These are phyloP conservation scores for Poecile atricapillus DNA, from an alignment of 2,113 vertebrate species.

Conservation along the genomic window DNA sequence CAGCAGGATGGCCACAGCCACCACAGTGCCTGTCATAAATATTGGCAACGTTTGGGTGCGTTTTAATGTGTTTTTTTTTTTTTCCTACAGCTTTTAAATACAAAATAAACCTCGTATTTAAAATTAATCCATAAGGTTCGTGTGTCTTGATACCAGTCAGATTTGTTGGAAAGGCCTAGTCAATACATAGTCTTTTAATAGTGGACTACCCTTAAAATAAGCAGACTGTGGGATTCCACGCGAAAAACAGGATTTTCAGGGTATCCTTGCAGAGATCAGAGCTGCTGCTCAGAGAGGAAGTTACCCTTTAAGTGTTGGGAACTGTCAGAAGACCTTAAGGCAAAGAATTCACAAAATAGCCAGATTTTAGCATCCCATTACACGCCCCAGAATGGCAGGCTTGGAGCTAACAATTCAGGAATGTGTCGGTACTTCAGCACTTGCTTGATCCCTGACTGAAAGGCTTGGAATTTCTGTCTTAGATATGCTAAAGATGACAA, in stretches of 20 bases:
- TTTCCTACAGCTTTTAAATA: not conserved
- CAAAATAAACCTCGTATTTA: not conserved
- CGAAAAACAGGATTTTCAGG: fast-evolving
- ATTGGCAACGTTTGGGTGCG: not conserved
- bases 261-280: not conserved
- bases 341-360: not conserved
- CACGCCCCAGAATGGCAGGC: not conserved
- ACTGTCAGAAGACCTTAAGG: not conserved
- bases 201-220: not conserved
- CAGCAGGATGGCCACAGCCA: not conserved
- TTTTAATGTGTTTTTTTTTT: not conserved
- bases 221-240: not conserved
- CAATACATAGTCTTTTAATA: not conserved
- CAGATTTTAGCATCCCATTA: not conserved
- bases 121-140: fast-evolving
- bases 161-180: not conserved
- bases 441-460: not conserved
- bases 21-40: too few species aligned
- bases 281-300: not conserved
- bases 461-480: not conserved
- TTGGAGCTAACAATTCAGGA: not conserved
- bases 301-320: not conserved
- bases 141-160: not conserved
- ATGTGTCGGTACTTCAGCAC: not conserved
- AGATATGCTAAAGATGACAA: not conserved